Evolutionary conservation across 2,888 invertebrate genomes (phyloP).

Genomic region (Salpingus planirostris): DNA sequence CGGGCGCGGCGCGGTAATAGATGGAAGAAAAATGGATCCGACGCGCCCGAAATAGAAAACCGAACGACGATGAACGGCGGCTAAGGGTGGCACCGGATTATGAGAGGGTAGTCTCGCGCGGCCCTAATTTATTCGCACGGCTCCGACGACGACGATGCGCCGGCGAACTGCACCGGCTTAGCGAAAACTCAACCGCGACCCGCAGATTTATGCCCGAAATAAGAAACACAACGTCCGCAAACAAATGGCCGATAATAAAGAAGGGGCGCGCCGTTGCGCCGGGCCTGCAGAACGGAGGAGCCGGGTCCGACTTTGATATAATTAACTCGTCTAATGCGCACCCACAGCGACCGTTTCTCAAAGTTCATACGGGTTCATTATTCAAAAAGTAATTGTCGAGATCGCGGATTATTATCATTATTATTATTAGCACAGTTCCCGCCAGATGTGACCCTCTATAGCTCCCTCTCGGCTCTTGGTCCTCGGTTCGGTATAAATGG

Average conservation of each 20-base stretch:
- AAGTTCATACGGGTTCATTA: constrained; percentile 44
- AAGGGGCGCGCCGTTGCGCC: constrained; percentile 23
- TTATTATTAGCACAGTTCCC: too few relatives aligned
- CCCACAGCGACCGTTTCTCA: constrained; percentile 40
- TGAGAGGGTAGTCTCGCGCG: constrained; percentile 17
- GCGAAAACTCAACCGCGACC: constrained; percentile 22
- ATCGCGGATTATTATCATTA: too few relatives aligned
- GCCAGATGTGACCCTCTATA: too few relatives aligned
- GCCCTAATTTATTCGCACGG: constrained; percentile 21
- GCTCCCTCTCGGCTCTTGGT: too few relatives aligned
- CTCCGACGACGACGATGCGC: constrained; percentile 10
- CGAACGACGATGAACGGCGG: constrained; percentile 15
- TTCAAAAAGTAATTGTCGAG: constrained; percentile 33
- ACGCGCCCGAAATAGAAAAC: constrained; percentile 16
- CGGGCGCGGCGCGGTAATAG: constrained; percentile 17
- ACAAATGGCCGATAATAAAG: constrained; percentile 32
- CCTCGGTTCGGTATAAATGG: too few relatives aligned
- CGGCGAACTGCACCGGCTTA: constrained; percentile 27
- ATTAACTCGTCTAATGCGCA: constrained; percentile 42
- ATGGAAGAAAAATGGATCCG: constrained; percentile 20
- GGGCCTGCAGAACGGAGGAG: constrained; percentile 36
- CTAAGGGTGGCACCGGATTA: too few relatives aligned
- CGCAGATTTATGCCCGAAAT: constrained; percentile 26
- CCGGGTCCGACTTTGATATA: constrained; percentile 36
- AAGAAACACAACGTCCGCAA: constrained; percentile 22